Percentiles rank a stretch among this genome's conserved stretches.
These are phyloP conservation scores for Channa maculata DNA, from an alignment of 2,113 vertebrate species.

Conservation along the genomic window DNA sequence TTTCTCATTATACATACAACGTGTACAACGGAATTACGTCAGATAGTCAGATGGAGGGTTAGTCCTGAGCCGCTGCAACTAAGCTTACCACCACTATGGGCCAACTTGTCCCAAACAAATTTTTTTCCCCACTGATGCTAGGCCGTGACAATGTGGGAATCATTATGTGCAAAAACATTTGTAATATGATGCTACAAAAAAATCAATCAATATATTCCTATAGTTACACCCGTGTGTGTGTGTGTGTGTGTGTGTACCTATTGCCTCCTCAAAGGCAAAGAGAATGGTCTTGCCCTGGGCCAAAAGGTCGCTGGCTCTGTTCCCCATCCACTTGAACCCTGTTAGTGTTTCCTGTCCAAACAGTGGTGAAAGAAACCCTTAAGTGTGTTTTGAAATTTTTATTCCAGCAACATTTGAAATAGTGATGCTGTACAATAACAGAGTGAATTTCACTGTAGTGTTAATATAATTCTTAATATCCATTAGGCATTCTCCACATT, in stretches of 20 bases:
- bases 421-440: background rate
- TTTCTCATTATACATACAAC: no score
- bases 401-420: background rate
- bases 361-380: background rate
- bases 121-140: background rate
- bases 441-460: background rate
- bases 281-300: slow-evolving; percentile 92
- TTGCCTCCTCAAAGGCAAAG: slow-evolving; percentile 99
- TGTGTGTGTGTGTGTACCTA: slow-evolving; percentile 83
- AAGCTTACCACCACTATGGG: no score
- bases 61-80: no score
- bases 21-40: no score
- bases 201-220: background rate
- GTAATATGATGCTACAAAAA: background rate
- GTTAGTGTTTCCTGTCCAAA: slow-evolving; percentile 93
- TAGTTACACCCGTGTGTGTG: background rate
- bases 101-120: no score
- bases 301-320: slow-evolving; percentile 91
- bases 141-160: background rate
- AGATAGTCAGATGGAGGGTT: no score
- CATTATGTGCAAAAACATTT: background rate
- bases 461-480: no score
- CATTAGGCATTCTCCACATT: no score
- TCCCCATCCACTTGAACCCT: slow-evolving; percentile 99
- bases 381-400: slow-evolving; percentile 13